Evolutionary conservation across 2,797 vertebrate genomes (phyloP).

Genomic region (Epinephelus awoara): DNA sequence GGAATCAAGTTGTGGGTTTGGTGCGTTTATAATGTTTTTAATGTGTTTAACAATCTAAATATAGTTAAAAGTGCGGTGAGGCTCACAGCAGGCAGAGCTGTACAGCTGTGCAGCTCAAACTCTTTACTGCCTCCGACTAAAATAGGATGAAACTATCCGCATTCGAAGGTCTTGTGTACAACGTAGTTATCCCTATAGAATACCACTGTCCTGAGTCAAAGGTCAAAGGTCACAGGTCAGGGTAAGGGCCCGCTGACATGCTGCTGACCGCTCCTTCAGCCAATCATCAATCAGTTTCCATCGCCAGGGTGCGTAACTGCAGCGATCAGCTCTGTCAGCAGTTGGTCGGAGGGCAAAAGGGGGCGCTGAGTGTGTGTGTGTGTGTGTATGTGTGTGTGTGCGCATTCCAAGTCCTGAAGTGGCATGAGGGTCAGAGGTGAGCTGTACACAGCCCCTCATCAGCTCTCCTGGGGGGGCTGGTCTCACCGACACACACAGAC

Average conservation of each 20-base stretch:
- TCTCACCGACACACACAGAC: constrained; percentile 10
- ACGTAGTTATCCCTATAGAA: constrained; percentile 17
- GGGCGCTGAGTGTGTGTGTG: constrained; percentile 36
- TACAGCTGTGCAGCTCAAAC: not conserved
- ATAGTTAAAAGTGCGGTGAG: not conserved
- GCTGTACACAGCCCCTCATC: constrained; percentile 55
- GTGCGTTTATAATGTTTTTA: too few relatives aligned
- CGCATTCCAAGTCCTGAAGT: constrained; percentile 65
- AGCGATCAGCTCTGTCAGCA: constrained; percentile 65
- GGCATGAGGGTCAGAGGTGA: constrained; percentile 65
- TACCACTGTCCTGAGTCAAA: constrained; percentile 38
- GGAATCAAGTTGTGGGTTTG: not conserved
- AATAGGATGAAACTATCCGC: constrained; percentile 22
- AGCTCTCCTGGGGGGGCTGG: constrained; percentile 50
- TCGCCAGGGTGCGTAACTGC: constrained; percentile 35
- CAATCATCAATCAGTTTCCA: constrained; percentile 68
- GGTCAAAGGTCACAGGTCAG: constrained; percentile 55
- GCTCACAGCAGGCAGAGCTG: constrained; percentile 10
- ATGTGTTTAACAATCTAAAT: constrained; percentile 6
- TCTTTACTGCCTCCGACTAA: constrained; percentile 38
- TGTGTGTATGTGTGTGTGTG: constrained; percentile 29
- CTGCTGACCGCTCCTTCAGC: constrained; percentile 62
- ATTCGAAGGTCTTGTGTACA: constrained; percentile 12
- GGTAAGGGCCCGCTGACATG: constrained; percentile 48
- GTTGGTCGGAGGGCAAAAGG: constrained; percentile 46